Evolutionary conservation across 2,797 vertebrate genomes (phyloP).

Genomic region (Scolopax rusticola): DNA sequence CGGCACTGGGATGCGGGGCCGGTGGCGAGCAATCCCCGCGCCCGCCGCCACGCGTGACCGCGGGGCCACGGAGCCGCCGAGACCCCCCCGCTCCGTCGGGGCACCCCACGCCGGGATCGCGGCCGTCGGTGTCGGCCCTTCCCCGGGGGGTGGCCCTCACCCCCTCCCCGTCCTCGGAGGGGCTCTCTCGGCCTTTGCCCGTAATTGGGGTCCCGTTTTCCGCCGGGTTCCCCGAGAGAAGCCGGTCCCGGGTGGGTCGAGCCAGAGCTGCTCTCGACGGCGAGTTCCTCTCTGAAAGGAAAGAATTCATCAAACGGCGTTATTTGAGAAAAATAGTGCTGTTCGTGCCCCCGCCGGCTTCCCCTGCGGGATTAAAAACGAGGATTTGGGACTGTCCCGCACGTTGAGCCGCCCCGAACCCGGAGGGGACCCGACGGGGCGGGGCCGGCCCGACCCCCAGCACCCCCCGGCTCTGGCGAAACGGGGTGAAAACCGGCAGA

Average conservation of each 20-base stretch:
- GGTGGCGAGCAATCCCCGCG: not conserved
- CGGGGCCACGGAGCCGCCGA: not conserved
- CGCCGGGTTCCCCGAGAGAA: accelerated
- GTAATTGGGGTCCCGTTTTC: not conserved
- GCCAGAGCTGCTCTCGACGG: not conserved
- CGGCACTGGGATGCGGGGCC: conserved; percentile 9
- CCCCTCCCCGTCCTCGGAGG: not conserved
- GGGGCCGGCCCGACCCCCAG: not conserved
- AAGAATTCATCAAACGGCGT: not conserved
- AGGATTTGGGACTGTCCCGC: not conserved
- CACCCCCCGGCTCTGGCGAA: not conserved
- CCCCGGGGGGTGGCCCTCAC: too few species aligned
- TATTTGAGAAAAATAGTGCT: not conserved
- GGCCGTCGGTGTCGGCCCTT: too few species aligned
- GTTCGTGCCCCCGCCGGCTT: too few species aligned
- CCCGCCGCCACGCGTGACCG: not conserved
- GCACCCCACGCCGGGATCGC: not conserved
- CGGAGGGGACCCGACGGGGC: not conserved
- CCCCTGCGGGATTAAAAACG: not conserved
- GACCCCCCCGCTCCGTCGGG: not conserved
- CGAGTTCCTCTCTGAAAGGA: not conserved
- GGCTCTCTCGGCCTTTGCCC: accelerated
- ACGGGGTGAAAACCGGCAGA: not conserved
- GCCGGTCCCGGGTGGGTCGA: not conserved
- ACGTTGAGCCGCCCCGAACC: not conserved